Conservation (phyloP, 2,797 vertebrate species). For the Sternotherus odoratus region DNA sequence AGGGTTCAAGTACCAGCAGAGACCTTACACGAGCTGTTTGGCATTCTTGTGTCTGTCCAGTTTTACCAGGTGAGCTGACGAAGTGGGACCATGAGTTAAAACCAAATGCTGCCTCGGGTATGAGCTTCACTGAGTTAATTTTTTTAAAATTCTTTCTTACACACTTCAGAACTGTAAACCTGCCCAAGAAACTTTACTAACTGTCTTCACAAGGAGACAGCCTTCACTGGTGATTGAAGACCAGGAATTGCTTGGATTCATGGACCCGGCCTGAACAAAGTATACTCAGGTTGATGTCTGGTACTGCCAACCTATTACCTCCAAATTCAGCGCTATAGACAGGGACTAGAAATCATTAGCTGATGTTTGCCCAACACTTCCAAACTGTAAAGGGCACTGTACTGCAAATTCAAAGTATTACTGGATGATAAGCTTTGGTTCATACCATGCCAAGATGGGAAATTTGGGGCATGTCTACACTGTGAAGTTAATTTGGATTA, state of each 20-base stretch:
- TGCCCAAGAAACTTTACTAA: background rate
- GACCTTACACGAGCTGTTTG: background rate
- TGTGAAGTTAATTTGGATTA: background rate
- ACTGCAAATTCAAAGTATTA: background rate
- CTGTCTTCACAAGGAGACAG: background rate
- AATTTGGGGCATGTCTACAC: background rate
- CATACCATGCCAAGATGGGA: background rate
- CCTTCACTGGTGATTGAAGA: background rate
- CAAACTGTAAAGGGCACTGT: background rate
- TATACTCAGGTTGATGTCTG: background rate
- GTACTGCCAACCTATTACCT: background rate
- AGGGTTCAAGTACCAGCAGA: slow-evolving; percentile 28
- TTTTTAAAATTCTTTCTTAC: background rate
- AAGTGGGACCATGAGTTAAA: background rate
- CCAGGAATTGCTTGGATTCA: background rate
- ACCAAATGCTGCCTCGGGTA: slow-evolving; percentile 4
- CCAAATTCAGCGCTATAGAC: background rate
- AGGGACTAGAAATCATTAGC: background rate
- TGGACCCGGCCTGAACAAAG: background rate
- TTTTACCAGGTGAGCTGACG: background rate
- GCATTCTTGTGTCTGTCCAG: background rate
- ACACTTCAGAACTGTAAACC: background rate
- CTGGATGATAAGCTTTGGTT: background rate
- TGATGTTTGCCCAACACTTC: background rate
- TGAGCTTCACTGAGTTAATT: background rate